Evolutionary conservation across 2,113 vertebrate species (phyloP).

Genomic region (Macrotis lagotis): DNA sequence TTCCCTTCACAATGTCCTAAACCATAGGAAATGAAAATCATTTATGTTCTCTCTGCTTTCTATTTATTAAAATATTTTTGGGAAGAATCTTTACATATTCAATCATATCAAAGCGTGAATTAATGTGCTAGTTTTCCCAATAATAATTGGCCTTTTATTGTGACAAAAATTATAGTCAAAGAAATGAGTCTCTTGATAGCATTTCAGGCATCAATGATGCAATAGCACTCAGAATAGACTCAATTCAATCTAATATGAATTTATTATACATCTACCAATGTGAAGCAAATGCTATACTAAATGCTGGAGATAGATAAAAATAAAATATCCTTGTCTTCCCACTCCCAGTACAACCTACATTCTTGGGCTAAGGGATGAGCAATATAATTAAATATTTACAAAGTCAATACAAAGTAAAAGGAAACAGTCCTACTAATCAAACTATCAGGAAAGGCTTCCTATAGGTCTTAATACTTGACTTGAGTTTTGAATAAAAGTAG

Average conservation of each 20-base stretch:
- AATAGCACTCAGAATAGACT: neutral
- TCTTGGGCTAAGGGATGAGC: too few species aligned
- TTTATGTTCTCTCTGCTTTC: neutral
- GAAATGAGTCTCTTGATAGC: neutral
- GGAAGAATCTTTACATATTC: conserved; percentile 4
- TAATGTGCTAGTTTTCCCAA: neutral
- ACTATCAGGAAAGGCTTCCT: too few species aligned
- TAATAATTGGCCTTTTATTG: neutral
- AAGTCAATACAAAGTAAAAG: too few species aligned
- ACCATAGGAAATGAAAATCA: neutral
- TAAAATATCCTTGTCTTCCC: neutral
- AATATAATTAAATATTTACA: too few species aligned
- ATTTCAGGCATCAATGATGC: neutral
- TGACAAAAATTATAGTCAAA: neutral
- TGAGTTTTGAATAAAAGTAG: too few species aligned
- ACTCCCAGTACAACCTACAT: neutral
- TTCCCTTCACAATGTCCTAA: neutral
- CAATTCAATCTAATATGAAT: neutral
- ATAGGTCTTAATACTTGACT: too few species aligned
- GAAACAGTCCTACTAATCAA: too few species aligned
- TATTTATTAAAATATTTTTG: neutral
- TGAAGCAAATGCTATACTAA: neutral
- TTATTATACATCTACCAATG: neutral
- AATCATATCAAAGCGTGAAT: neutral
- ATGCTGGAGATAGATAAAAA: neutral